A percentile compares a stretch with the other conserved stretches of the same genome.
Conservation (phyloP, 2,113 vertebrate genomes). For the Poeciliopsis turrubarensis region DNA sequence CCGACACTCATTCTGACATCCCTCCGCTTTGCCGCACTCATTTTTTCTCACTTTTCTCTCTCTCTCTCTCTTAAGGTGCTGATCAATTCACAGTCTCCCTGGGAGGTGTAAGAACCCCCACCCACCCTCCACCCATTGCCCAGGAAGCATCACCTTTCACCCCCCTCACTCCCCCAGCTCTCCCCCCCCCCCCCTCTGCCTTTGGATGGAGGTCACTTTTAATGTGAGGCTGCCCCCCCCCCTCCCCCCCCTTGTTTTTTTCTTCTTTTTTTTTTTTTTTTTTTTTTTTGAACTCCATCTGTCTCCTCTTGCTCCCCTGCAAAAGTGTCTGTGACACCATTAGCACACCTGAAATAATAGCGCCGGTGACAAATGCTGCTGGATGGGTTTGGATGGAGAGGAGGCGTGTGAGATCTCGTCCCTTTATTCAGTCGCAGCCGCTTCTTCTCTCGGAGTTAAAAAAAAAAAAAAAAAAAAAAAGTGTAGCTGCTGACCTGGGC, state of each 20-base stretch:
- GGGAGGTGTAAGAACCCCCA: conserved; percentile 73
- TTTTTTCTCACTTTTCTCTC: conserved; percentile 54
- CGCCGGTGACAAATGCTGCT: conserved; percentile 72
- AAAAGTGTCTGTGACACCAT: conserved; percentile 77
- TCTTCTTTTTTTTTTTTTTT: conserved; percentile 27
- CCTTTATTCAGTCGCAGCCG: conserved; percentile 57
- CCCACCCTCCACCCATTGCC: conserved; percentile 41
- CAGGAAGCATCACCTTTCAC: conserved; percentile 29
- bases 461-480: conserved; percentile 19
- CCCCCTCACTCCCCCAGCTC: conserved; percentile 11
- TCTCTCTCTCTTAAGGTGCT: conserved; percentile 76
- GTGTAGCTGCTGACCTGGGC: conserved; percentile 56
- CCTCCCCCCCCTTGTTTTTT: too few species aligned
- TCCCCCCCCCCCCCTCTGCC: conserved; percentile 30
- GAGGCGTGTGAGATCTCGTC: conserved; percentile 48
- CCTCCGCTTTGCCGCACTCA: conserved; percentile 51
- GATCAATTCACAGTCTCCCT: conserved; percentile 85
- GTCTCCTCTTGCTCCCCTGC: conserved; percentile 45
- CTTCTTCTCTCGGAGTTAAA: conserved; percentile 39
- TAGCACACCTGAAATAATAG: conserved; percentile 86
- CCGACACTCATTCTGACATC: conserved; percentile 53
- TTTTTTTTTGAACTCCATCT: conserved; percentile 28
- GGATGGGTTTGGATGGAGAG: conserved; percentile 36
- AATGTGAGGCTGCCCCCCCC: too few species aligned
- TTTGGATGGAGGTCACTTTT: not conserved